phyloP scores from a whole-genome alignment of 2,797 vertebrate genomes.

The Micropoecilia bifurca region DNA sequence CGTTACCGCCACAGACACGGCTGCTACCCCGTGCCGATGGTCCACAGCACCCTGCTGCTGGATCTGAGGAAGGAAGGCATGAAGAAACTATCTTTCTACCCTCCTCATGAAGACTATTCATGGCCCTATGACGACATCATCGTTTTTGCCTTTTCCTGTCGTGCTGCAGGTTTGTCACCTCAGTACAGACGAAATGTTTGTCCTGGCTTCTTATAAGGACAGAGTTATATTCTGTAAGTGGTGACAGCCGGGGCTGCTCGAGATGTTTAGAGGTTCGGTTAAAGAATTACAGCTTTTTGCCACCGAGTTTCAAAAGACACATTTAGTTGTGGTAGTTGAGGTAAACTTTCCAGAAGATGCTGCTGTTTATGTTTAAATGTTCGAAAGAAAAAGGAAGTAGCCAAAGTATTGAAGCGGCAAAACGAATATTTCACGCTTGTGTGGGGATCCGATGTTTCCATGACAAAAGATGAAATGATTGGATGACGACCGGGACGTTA shows the following conservation, averaged over 20 bases:
- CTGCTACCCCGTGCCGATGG: constrained; percentile 94
- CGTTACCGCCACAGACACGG: constrained; percentile 88
- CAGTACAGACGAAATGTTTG: background rate
- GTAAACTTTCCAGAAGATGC: background rate
- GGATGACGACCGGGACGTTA: background rate
- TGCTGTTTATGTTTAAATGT: background rate
- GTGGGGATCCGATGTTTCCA: background rate
- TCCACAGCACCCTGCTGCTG: constrained; percentile 91
- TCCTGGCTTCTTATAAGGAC: background rate
- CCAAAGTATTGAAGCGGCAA: background rate
- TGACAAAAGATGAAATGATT: background rate
- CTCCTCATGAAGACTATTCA: constrained; percentile 90
- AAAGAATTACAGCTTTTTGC: background rate
- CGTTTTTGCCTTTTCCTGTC: constrained; percentile 93
- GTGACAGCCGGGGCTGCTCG: background rate
- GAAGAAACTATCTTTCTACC: constrained; percentile 87
- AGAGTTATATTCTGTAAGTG: background rate
- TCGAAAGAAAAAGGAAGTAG: too few relatives aligned
- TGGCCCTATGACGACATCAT: constrained; percentile 98
- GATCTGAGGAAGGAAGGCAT: constrained; percentile 87
- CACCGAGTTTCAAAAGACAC: background rate
- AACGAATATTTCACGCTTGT: background rate
- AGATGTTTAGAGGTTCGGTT: background rate
- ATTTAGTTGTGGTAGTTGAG: background rate
- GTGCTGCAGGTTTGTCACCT: constrained; percentile 82